Evolutionary conservation across 2,797 vertebrate genomes (phyloP), one percentile per base, ranked within the genome.

Genomic region (Botia kubotai): DNA sequence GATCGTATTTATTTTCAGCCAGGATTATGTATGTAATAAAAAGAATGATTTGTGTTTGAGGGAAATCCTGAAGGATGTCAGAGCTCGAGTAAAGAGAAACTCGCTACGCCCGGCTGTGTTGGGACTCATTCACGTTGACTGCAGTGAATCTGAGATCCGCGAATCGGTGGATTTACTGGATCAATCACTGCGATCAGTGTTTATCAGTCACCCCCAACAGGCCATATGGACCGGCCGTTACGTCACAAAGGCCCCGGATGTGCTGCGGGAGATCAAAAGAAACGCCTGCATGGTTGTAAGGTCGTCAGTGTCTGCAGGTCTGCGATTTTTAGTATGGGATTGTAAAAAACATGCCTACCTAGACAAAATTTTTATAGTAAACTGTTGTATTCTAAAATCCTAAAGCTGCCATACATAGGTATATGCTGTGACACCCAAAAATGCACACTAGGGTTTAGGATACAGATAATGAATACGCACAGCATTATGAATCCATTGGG

Each of bases 1-100:
- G 58, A 88, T 95, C 72, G 70, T 95, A 0, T 94, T 95, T 73
- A 26, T 94, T 58, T 94, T 95, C 86, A 90, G 87, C 58, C 87
- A 92, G 62, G 86, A 87, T 3, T 94, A 93, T 52, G 17, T 94
- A 21, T 65, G 69, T 62, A 55, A 72, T 0, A 53, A 11, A 0
- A 63, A 80, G 3, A 92, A 91, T 81, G 55, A 79, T 0, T 13
- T 23, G 39, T 87, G 85, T 68, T 4, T 93, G 2, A 89, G 86
- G n/a, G 93, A 93, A 82, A 94, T 94, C 36, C 26, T 95, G 29
- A 94, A 92, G 79, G 94, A 95, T 63, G 88, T 95, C 0, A 89
- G 85, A 75, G 87, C 86, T 10, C 92, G 94, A 0, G 90, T 90
- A 1, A 91, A 87, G 84, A 88, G 83, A 7, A 85, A 87, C 39